Conservation (phyloP, 2,113 vertebrate genomes). For the Solea solea region DNA sequence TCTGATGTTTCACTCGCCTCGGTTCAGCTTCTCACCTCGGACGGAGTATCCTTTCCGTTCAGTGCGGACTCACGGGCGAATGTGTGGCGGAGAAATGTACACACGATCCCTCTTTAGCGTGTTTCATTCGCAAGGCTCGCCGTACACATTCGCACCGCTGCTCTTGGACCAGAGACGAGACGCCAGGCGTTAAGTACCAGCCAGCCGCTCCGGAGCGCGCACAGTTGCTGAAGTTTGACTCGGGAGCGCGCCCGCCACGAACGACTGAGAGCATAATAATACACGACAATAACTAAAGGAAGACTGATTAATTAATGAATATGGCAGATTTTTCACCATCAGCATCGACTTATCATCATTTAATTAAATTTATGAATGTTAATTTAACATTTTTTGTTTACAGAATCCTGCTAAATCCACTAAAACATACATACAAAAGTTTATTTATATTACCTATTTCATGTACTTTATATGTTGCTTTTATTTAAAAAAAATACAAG, state of each 20-base stretch:
- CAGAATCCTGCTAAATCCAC: no score
- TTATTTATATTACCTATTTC: no score
- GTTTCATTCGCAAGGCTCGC: conserved; percentile 57
- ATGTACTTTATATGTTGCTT: no score
- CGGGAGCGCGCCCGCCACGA: conserved; percentile 69
- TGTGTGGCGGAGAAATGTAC: conserved; percentile 11
- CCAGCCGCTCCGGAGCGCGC: conserved; percentile 74
- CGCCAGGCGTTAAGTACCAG: conserved; percentile 75
- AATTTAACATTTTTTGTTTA: no score
- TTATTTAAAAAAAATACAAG: no score
- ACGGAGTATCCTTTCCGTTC: conserved; percentile 58
- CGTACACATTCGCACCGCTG: conserved; percentile 65
- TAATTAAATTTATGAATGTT: no score
- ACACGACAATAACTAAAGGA: no score
- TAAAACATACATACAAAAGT: no score
- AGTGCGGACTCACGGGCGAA: conserved; percentile 9
- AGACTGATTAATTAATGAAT: no score
- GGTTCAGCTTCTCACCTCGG: conserved; percentile 70
- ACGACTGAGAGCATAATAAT: background rate
- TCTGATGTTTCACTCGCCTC: conserved; percentile 7
- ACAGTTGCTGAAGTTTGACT: conserved; percentile 71
- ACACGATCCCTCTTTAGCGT: conserved; percentile 32
- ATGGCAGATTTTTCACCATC: no score
- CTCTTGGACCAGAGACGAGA: conserved; percentile 65
- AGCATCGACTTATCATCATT: no score